These are phyloP conservation scores for Leptodirus hochenwartii DNA, from an alignment of 2,888 invertebrate genomes.

Conservation along the genomic window DNA sequence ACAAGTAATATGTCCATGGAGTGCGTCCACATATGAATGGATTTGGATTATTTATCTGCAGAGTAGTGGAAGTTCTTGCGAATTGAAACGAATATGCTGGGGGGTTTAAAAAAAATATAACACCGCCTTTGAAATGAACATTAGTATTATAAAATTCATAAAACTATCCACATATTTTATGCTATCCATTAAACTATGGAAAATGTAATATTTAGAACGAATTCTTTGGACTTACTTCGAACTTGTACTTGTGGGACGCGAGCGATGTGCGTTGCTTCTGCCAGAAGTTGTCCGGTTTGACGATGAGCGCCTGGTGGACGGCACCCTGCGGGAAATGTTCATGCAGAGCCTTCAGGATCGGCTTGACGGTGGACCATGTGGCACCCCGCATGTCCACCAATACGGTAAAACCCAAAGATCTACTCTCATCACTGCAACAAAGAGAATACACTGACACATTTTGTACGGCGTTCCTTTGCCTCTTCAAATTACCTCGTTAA, in stretches of 20 bases:
- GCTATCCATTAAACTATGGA: too few species aligned
- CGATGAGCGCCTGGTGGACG: conserved; percentile 89
- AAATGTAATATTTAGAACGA: too few species aligned
- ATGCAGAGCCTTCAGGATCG: conserved; percentile 90
- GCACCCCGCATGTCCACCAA: conserved; percentile 96
- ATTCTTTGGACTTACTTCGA: conserved; percentile 55
- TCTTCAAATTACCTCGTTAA: not conserved
- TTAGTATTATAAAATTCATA: too few species aligned
- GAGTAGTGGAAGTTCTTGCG: too few species aligned
- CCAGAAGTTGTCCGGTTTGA: conserved; percentile 99
- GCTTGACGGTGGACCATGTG: conserved; percentile 93
- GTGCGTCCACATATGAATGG: too few species aligned
- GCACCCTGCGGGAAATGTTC: conserved; percentile 84
- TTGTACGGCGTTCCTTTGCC: conserved; percentile 8
- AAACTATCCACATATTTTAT: too few species aligned
- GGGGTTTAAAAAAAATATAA: too few species aligned
- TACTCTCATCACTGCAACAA: conserved; percentile 61
- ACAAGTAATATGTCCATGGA: too few species aligned
- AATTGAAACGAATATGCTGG: too few species aligned
- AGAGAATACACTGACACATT: conserved; percentile 12
- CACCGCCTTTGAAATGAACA: too few species aligned
- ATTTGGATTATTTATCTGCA: too few species aligned
- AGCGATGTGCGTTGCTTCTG: conserved; percentile 96
- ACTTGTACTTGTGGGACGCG: conserved; percentile 96
- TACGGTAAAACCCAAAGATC: conserved; percentile 82